Evolutionary conservation across 2,888 invertebrate genomes (phyloP).

Genomic region (Barypeithes pellucidus): DNA sequence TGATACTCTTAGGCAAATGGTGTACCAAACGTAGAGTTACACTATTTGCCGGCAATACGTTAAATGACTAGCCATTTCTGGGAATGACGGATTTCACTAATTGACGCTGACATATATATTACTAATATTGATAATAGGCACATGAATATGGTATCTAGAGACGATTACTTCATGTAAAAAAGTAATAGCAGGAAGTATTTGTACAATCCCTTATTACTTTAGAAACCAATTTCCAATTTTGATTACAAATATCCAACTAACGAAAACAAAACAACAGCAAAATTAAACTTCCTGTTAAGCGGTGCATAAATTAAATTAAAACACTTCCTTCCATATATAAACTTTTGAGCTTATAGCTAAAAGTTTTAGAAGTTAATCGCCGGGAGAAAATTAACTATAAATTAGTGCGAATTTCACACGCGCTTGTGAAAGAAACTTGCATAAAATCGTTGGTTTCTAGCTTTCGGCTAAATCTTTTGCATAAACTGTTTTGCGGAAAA

Average conservation of each 20-base stretch:
- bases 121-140: too few species aligned
- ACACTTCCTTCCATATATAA: conserved; percentile 46
- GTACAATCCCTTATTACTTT: too few species aligned
- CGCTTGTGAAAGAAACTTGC: conserved; percentile 24
- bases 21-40: too few species aligned
- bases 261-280: conserved; percentile 24
- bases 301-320: conserved; percentile 49
- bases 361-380: conserved; percentile 58
- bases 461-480: conserved; percentile 31
- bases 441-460: conserved; percentile 29
- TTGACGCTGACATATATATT: too few species aligned
- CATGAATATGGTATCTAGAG: too few species aligned
- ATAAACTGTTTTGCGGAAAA: conserved; percentile 25
- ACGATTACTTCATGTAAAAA: too few species aligned
- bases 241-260: not conserved
- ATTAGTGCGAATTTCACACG: conserved; percentile 50
- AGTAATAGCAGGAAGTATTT: too few species aligned
- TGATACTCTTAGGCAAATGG: too few species aligned
- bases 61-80: too few species aligned
- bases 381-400: conserved; percentile 59
- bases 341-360: conserved; percentile 41
- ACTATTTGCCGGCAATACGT: too few species aligned
- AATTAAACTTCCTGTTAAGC: conserved; percentile 38
- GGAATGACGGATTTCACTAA: too few species aligned
- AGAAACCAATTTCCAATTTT: not conserved